Evolutionary conservation across 2,113 vertebrate genomes (phyloP).

Genomic region (Heloderma charlesbogerti): DNA sequence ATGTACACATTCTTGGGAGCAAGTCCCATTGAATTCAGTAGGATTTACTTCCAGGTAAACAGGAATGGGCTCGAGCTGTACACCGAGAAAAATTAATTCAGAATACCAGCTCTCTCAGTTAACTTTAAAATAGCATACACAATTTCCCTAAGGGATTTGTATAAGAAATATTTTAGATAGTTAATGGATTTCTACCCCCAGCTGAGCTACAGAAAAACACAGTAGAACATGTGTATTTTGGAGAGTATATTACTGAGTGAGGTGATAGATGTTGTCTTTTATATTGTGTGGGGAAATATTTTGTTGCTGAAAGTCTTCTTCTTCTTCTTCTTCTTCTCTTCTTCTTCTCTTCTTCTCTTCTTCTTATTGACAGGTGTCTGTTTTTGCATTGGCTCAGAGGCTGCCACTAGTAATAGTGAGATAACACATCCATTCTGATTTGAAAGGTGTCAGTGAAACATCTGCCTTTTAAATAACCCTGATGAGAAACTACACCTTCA

Average conservation of each 20-base stretch:
- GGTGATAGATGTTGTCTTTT: conserved; percentile 43
- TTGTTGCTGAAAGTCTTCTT: conserved; percentile 31
- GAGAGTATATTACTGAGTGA: conserved; percentile 29
- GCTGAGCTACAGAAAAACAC: conserved; percentile 39
- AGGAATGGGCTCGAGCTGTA: background rate
- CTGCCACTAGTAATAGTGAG: conserved; percentile 39
- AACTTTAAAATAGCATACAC: conserved; percentile 10
- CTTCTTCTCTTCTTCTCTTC: too few species aligned
- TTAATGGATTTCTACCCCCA: conserved; percentile 34
- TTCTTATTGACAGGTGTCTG: conserved; percentile 40
- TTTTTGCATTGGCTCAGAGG: conserved; percentile 26
- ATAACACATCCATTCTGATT: conserved; percentile 24
- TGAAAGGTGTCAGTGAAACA: conserved; percentile 1
- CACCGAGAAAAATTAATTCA: background rate
- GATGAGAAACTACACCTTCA: conserved; percentile 30
- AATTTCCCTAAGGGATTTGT: conserved; percentile 11
- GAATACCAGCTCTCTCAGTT: conserved; percentile 29
- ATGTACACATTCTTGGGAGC: background rate
- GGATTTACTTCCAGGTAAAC: conserved; percentile 10
- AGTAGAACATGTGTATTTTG: conserved; percentile 25
- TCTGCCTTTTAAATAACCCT: conserved; percentile 42
- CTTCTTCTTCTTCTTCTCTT: too few species aligned
- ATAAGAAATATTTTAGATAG: conserved; percentile 31
- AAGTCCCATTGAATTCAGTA: background rate
- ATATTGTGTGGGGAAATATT: conserved; percentile 26